These are phyloP conservation scores for Vidua macroura DNA, from an alignment of 2,113 vertebrate genomes.

Conservation along the genomic window DNA sequence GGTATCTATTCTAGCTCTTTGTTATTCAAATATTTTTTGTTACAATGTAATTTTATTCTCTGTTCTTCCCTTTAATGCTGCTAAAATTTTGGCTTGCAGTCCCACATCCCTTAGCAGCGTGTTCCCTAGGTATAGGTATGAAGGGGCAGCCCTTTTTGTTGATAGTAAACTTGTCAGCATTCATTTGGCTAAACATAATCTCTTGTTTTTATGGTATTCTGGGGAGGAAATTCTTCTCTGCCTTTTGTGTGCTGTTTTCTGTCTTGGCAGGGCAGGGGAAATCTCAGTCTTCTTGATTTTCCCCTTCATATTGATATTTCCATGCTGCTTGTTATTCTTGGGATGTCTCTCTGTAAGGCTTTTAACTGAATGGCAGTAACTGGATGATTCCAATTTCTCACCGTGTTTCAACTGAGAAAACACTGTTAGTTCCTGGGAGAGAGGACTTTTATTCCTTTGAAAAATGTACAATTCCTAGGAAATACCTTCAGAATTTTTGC, in stretches of 20 bases:
- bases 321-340: background rate
- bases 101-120: background rate
- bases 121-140: background rate
- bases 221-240: background rate
- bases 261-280: rapidly evolving
- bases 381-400: background rate
- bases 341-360: background rate
- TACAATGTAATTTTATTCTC: background rate
- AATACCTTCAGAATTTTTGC: background rate
- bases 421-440: background rate
- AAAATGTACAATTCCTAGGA: background rate
- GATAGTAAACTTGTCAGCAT: background rate
- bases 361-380: background rate
- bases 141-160: background rate
- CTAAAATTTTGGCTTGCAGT: background rate
- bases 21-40: background rate
- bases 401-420: background rate
- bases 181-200: background rate
- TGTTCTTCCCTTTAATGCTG: background rate
- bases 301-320: background rate
- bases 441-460: background rate
- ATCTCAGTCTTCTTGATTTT: background rate
- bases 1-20: background rate
- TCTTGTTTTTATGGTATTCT: background rate
- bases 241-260: background rate